Percentiles rank a stretch among this genome's conserved stretches.
phyloP scores from a whole-genome alignment of 2,888 invertebrate genomes.

The Bombyx huttoni region DNA sequence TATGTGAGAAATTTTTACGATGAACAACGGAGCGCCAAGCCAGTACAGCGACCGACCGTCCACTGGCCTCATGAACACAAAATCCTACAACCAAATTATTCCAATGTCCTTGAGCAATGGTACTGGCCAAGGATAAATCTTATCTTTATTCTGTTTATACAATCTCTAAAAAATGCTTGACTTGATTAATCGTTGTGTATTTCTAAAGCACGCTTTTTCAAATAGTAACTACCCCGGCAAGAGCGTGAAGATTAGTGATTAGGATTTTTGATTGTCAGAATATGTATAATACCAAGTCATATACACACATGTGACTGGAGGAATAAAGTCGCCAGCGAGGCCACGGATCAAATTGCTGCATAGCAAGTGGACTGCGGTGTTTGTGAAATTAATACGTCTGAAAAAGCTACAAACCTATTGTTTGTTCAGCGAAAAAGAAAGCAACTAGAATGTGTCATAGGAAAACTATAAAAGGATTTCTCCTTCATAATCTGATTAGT shows the following conservation, averaged over 20 bases:
- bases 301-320: constrained; percentile 32
- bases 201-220: neutral
- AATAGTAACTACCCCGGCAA: neutral
- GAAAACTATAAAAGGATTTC: no score
- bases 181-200: constrained; percentile 9
- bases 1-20: neutral
- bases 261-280: constrained; percentile 1
- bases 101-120: constrained; percentile 47
- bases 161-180: constrained; percentile 24
- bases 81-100: constrained; percentile 43
- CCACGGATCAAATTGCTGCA: constrained; percentile 64
- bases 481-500: no score
- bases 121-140: constrained; percentile 59
- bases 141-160: constrained; percentile 47
- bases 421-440: constrained; percentile 7
- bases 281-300: constrained; percentile 15
- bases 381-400: constrained; percentile 52
- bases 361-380: constrained; percentile 64
- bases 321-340: constrained; percentile 34
- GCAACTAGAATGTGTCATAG: no score
- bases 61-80: constrained; percentile 50
- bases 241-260: neutral
- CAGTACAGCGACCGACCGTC: constrained; percentile 28
- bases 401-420: constrained; percentile 38
- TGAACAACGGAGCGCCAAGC: constrained; percentile 20